Conservation (phyloP, 2,113 vertebrate genomes). For the Oreochromis niloticus region DNA sequence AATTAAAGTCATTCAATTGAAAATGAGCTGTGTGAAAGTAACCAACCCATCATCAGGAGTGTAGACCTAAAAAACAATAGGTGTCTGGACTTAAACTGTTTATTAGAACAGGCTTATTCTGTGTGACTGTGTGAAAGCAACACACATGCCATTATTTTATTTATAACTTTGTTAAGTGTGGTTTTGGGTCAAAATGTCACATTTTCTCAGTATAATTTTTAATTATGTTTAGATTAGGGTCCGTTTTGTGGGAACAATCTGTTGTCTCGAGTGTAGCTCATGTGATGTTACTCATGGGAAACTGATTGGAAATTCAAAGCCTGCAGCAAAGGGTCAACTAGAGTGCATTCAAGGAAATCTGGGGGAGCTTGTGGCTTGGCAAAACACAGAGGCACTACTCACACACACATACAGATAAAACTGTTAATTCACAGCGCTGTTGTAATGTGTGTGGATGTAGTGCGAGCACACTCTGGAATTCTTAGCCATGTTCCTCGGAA, state of each 20-base stretch:
- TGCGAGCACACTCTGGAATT: conserved; percentile 1
- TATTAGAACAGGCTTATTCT: background rate
- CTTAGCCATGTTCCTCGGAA: background rate
- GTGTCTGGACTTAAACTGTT: background rate
- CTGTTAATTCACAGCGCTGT: background rate
- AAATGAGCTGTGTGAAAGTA: background rate
- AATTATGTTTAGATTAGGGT: conserved; percentile 6
- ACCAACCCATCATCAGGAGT: background rate
- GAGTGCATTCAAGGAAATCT: conserved; percentile 30
- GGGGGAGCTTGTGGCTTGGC: conserved; percentile 3
- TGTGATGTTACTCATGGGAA: conserved; percentile 40
- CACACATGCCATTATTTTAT: background rate
- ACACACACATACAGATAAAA: background rate
- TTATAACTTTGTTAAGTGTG: background rate
- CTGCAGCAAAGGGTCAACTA: conserved; percentile 49
- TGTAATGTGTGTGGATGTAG: background rate
- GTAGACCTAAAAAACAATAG: background rate
- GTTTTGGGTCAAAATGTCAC: background rate
- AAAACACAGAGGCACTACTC: background rate
- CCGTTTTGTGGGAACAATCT: background rate
- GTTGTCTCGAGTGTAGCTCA: conserved; percentile 10
- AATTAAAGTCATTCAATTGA: background rate
- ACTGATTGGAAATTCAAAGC: conserved; percentile 54
- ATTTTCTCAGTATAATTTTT: background rate
- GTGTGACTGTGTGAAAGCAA: background rate